Conservation (phyloP, 2,888 invertebrate genomes). For the Stictocephala bisonia region DNA sequence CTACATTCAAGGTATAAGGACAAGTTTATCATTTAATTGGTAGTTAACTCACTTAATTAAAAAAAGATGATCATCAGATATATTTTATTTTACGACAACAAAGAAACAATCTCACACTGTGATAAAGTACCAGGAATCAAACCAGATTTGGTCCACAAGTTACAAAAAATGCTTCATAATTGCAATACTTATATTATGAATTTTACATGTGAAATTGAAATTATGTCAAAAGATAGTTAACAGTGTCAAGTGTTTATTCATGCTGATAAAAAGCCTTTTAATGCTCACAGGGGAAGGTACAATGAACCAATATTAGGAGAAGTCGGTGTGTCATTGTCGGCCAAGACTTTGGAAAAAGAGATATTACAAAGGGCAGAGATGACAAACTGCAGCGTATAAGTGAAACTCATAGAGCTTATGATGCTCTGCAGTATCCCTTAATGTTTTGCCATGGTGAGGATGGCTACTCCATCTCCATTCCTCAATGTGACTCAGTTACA, state of each 20-base stretch:
- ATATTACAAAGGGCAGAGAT: constrained; percentile 54
- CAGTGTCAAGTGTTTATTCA: constrained; percentile 48
- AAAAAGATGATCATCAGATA: constrained; percentile 49
- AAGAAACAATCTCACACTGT: constrained; percentile 41
- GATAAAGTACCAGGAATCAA: not conserved
- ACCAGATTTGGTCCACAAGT: constrained; percentile 23
- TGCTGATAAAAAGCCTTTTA: constrained; percentile 43
- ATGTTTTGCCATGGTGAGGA: constrained; percentile 59
- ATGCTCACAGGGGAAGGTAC: constrained; percentile 31
- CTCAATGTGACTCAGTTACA: constrained; percentile 44
- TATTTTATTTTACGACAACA: constrained; percentile 50
- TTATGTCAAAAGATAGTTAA: constrained; percentile 5
- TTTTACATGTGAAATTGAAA: constrained; percentile 50
- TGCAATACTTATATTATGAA: constrained; percentile 45
- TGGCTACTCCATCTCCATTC: constrained; percentile 57
- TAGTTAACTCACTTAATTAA: constrained; percentile 48
- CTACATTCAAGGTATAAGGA: constrained; percentile 56
- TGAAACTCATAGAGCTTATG: constrained; percentile 55
- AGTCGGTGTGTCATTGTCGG: constrained; percentile 48
- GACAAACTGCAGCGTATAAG: constrained; percentile 46
- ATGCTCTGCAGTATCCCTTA: constrained; percentile 61
- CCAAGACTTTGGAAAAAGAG: constrained; percentile 43
- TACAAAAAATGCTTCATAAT: constrained; percentile 48
- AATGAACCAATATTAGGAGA: constrained; percentile 45
- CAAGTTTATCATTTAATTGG: constrained; percentile 55